Conservation (phyloP, 2,888 invertebrate species). For the Branchipolynoe longqiensis region DNA sequence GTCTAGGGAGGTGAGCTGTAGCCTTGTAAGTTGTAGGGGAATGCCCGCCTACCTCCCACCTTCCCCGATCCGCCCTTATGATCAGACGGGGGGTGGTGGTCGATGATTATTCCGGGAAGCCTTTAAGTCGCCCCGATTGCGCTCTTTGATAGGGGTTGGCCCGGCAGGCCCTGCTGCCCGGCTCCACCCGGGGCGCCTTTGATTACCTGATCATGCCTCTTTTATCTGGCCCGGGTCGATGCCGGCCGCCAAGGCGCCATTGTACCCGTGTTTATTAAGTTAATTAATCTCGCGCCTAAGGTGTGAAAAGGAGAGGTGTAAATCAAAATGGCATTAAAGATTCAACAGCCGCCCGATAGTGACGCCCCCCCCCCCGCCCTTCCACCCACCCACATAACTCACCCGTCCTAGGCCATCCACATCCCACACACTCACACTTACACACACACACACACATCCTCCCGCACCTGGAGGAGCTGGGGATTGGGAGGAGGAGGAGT, state of each 20-base stretch:
- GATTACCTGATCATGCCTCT: constrained; percentile 37
- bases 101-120: constrained; percentile 38
- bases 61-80: background rate
- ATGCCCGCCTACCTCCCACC: background rate
- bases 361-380: constrained; percentile 3
- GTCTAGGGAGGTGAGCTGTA: too few species aligned
- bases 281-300: constrained; percentile 55
- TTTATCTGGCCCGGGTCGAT: constrained; percentile 36
- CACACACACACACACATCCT: background rate
- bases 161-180: background rate
- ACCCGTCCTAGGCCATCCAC: too few species aligned
- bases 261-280: constrained; percentile 52
- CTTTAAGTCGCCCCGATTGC: constrained; percentile 46
- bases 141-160: constrained; percentile 37
- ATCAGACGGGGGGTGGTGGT: background rate
- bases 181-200: background rate
- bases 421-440: too few species aligned
- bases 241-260: constrained; percentile 1
- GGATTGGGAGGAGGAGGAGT: background rate
- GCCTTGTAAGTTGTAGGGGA: background rate
- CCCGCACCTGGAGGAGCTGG: background rate
- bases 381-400: too few species aligned
- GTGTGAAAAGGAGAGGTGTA: constrained; percentile 54
- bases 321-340: constrained; percentile 54
- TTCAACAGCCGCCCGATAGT: background rate